Evolutionary conservation across 2,797 vertebrate species (phyloP).

Genomic region (Tangara arthus): DNA sequence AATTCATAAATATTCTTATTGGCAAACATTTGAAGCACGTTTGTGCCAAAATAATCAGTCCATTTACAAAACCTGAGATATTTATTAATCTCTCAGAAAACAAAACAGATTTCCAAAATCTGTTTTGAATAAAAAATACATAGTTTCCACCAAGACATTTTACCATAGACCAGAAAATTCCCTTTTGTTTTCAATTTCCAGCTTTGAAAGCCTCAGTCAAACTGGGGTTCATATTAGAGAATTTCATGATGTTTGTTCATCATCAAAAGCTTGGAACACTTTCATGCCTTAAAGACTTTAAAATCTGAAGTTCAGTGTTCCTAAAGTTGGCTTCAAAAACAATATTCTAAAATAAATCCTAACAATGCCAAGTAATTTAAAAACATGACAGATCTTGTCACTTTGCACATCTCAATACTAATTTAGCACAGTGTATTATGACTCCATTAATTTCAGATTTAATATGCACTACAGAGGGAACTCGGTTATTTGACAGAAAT

Average conservation of each 20-base stretch:
- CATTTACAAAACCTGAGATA: not conserved
- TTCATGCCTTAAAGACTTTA: not conserved
- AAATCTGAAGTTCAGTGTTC: not conserved
- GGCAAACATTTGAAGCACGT: not conserved
- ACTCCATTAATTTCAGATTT: not conserved
- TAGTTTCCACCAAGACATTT: not conserved
- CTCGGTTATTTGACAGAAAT: not conserved
- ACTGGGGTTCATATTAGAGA: not conserved
- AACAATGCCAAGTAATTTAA: slow-evolving; percentile 15
- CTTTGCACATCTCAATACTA: slow-evolving; percentile 7
- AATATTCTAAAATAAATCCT: not conserved
- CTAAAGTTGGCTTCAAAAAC: not conserved
- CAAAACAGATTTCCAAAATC: not conserved
- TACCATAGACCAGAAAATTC: not conserved
- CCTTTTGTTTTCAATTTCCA: slow-evolving; percentile 11
- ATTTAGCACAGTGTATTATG: not conserved
- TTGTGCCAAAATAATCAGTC: not conserved
- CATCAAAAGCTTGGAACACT: slow-evolving; percentile 14
- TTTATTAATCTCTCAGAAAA: not conserved
- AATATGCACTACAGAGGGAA: not conserved
- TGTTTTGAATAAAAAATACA: not conserved
- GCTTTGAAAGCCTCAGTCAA: not conserved
- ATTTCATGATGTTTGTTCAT: not conserved
- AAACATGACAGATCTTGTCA: slow-evolving; percentile 19
- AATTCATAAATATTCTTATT: not conserved